Base-by-base conservation (phyloP, 2,113 vertebrate genomes). In the Poecile atricapillus region DNA sequence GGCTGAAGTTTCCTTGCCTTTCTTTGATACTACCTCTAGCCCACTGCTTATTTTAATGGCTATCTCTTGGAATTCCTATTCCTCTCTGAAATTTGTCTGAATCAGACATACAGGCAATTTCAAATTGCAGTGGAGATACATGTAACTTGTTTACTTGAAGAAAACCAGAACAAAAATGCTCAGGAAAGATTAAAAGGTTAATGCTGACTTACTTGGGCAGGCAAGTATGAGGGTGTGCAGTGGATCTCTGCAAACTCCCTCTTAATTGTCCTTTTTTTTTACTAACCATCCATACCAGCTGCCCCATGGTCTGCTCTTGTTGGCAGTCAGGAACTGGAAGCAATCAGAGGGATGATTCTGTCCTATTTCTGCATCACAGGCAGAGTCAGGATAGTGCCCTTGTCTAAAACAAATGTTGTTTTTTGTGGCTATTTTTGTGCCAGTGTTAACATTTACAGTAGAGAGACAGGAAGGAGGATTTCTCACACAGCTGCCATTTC, bases 391-490 rank as follows among this genome's bases (percentile, higher is more conserved):
- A 8, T 52, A 30, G 35, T 20, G 41, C n/a, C 9, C 15, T 79
- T 7, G 2, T 28, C 50, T 53, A 14, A 74, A 86, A 30, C 2
- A 1, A 52, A 25, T 33, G 5, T 13, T 90, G 20, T 3, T 84
- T n/a, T 47, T 56, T n/a, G 39, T 11, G 30, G 30, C 28, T 43
- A 16, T 43, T 43, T 6, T 3, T 43, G 43, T 16, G 43, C 15
- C 43, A 15, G 43, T 43, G 15, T 5, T 43, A 65, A 37, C 10
- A n/a, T 56, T n/a, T 79, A 18, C 39, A 44, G 25, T 0, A 47
- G 10, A 1, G 1, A 30, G 47, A 12, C 15, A 55, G 35, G 27
- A 69, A 62, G 0, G 0, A 90, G 31, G 41, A 39, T 69, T 89
- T 37, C 44, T 83, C 31, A 60, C 13, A 17, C 23, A 74, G 7